Evolutionary conservation across 2,113 vertebrate species (phyloP), one percentile per base, ranked within the genome.

Genomic region (Lepus timidus): DNA sequence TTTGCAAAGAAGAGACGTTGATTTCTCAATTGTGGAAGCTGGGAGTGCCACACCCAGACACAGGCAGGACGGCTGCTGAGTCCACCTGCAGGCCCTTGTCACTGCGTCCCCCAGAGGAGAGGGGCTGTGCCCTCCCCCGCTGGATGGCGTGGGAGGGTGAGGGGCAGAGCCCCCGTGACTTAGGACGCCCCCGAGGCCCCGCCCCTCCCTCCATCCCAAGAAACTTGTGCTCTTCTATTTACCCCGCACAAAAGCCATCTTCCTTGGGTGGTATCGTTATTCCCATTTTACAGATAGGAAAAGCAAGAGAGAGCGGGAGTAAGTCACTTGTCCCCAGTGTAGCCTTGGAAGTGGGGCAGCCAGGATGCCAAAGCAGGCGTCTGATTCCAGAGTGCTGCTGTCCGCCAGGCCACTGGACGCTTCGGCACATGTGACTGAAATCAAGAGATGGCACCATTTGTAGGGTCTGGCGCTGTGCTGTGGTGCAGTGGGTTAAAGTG

Each of bases 321-420:
- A 33, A 61, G 4, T 17, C 49, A 52, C 5, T 13, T 4, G 25
- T 61, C 65, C 17, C 3, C 2, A 7, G 39, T 17, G 25, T 23
- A 9, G 27, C 44, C 29, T 29, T 1, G 52, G 19, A 14, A 12
- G 3, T 13, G 11, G 29, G 10, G 64, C 6, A 0, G 2, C 2
- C 6, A 2, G 29, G 22, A 64, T 29, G 33, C 55, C 2, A 27
- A 67, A 1, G 13, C 9, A 1, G 14, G 2, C 67, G 70, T 55
- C 29, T 58, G 51, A 39, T 49, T 10, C 58, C 65, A 33, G 16
- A 6, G 8, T 5, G 13, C 10, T 75, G 16, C 31, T 61, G 33
- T 33, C 33, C 33, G n/a, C 64, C 10, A 49, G 10, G 9, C 16
- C 36, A 23, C 61, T 31, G 10, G 33, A 27, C 76, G 44, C 20